Evolutionary conservation across 23 tunicate species (phyloP).

Genomic region (Styela clava): DNA sequence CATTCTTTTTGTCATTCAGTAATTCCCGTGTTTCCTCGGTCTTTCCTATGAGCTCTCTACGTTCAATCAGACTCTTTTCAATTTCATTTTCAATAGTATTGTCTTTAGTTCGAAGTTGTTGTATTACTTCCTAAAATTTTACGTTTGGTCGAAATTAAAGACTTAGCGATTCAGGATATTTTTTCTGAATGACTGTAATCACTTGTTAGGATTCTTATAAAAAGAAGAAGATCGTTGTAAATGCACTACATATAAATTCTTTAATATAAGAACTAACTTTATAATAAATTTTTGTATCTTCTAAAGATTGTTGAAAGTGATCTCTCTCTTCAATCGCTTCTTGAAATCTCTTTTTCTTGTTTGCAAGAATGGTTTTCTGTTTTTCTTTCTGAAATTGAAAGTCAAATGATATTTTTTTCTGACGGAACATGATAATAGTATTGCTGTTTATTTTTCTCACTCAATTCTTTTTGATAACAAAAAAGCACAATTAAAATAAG

Average conservation of each 20-base stretch:
- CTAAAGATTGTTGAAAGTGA: not conserved
- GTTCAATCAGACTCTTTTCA: not conserved
- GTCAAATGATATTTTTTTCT: not conserved
- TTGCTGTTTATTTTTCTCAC: too few relatives aligned
- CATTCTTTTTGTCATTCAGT: not conserved
- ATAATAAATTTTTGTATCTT: not conserved
- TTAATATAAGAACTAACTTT: not conserved
- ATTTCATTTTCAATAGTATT: not conserved
- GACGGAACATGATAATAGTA: not conserved
- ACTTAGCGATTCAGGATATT: too few relatives aligned
- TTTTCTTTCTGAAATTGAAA: constrained; percentile 3
- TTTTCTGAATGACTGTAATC: too few relatives aligned
- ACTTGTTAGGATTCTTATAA: too few relatives aligned
- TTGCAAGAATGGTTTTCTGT: not conserved
- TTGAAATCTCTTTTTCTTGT: not conserved
- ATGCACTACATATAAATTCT: too few relatives aligned
- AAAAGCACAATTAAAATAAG: too few relatives aligned
- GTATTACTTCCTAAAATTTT: not conserved
- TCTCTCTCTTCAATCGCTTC: constrained; percentile 8
- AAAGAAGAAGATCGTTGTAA: too few relatives aligned
- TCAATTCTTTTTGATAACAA: too few relatives aligned
- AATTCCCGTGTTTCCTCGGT: not conserved
- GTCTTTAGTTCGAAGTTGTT: not conserved
- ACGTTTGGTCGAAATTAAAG: too few relatives aligned
- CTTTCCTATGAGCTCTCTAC: not conserved